phyloP scores from a whole-genome alignment of 2,797 vertebrate genomes.

The Clamator glandarius region DNA sequence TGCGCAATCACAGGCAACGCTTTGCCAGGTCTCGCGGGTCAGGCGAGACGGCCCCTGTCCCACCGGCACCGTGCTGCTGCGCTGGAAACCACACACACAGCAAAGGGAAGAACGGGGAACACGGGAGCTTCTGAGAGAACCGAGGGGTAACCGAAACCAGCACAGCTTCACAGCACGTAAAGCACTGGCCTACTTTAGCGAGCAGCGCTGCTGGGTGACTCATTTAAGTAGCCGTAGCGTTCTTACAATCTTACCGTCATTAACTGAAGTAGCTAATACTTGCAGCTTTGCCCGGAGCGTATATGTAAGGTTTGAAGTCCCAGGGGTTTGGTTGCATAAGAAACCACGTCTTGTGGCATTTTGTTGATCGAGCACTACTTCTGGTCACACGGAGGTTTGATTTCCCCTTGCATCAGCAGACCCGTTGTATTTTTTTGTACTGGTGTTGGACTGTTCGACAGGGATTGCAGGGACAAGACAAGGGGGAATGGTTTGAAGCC shows the following conservation, averaged over 20 bases:
- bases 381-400: slow-evolving; percentile 16
- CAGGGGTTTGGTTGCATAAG: slow-evolving; percentile 19
- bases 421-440: not conserved
- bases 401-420: slow-evolving; percentile 36
- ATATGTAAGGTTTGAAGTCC: not conserved
- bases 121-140: not conserved
- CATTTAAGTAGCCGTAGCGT: not conserved
- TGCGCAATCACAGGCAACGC: fast-evolving
- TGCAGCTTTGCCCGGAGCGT: not conserved
- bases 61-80: fast-evolving
- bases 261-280: slow-evolving; percentile 37
- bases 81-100: fast-evolving
- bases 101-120: fast-evolving
- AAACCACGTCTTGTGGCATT: slow-evolving; percentile 18
- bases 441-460: not conserved
- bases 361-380: not conserved
- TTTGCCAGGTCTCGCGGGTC: fast-evolving
- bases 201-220: not conserved
- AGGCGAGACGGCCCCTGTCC: not conserved
- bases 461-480: too few relatives aligned
- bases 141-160: not conserved
- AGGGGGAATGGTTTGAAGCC: too few relatives aligned
- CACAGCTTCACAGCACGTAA: not conserved
- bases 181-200: not conserved
- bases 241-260: not conserved